Evolutionary conservation across 1,140 invertebrate species (phyloP).

Genomic region (Drosophila rhopaloa): DNA sequence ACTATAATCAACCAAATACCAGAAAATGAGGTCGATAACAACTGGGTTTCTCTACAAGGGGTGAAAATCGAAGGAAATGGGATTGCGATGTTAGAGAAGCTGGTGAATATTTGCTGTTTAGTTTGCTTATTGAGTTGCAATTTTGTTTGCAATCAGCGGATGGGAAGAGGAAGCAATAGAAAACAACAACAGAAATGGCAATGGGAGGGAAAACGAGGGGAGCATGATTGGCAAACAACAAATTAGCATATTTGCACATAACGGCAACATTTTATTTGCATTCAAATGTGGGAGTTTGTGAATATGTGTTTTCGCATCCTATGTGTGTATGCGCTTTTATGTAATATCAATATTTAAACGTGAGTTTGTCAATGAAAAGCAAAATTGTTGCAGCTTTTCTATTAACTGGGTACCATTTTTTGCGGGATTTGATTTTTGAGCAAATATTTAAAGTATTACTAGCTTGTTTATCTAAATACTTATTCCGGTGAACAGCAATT

Average conservation of each 20-base stretch:
- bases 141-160: constrained; percentile 76
- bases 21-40: constrained; percentile 46
- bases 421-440: constrained; percentile 20
- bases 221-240: constrained; percentile 62
- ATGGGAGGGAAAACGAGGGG: not conserved
- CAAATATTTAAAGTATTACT: constrained; percentile 44
- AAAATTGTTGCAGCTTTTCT: constrained; percentile 14
- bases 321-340: constrained; percentile 33
- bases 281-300: constrained; percentile 9
- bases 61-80: not conserved
- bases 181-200: constrained; percentile 29
- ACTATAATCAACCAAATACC: constrained; percentile 35
- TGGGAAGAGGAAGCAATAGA: constrained; percentile 44
- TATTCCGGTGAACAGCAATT: not conserved
- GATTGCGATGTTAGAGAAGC: constrained; percentile 12
- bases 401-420: constrained; percentile 48
- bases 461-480: constrained; percentile 31
- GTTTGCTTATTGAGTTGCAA: constrained; percentile 78
- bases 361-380: constrained; percentile 51
- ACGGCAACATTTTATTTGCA: constrained; percentile 65
- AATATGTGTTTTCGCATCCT: constrained; percentile 4
- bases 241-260: constrained; percentile 78
- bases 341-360: constrained; percentile 72
- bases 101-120: constrained; percentile 67
- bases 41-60: constrained; percentile 43